Evolutionary conservation across 2,888 invertebrate genomes (phyloP), one percentile per base, ranked within the genome.

Genomic region (Folsomia candida): DNA sequence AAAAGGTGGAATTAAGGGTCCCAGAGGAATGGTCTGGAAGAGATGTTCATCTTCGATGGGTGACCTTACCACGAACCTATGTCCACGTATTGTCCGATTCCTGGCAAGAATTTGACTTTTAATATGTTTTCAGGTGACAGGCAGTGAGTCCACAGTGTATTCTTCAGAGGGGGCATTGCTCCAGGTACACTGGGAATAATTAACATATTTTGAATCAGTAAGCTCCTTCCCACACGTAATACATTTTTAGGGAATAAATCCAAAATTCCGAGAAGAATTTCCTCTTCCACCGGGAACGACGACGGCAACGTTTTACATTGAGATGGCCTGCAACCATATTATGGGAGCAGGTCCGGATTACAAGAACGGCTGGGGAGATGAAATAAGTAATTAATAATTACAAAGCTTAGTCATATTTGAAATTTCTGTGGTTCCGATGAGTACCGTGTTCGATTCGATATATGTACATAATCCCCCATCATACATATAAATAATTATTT

Each of bases 321-420:
- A 86, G 80, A 84, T 85, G 83, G 84, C 85, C 0, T 84, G 84
- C 75, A 85, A 84, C 78, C 81, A 80, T 18, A 76, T 84, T 77
- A 83, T 85, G 80, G 85, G 85, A 6, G 83, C 82, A 26, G 85
- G 85, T 11, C 47, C 47, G 9, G 47, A 47, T 18, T 47, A 47
- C 18, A 47, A 47, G 18, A 47, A 47, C 18, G 47, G 47, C 9
- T 47, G 47, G 47, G 47, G 47, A 47, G 47, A 47, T 47, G 47
- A 47, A 47, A 47, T 47, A 47, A 47, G 47, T 47, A 47, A 47
- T 11, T n/a, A n/a, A n/a, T n/a, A n/a, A n/a, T n/a, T n/a, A n/a
- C n/a, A n/a, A n/a, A n/a, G n/a, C n/a, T n/a, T n/a, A n/a, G n/a
- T n/a, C n/a, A n/a, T n/a, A n/a, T n/a, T n/a, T n/a, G n/a, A n/a